These are phyloP conservation scores for Podabrus alpinus DNA, from an alignment of 2,888 invertebrate genomes.

Conservation along the genomic window DNA sequence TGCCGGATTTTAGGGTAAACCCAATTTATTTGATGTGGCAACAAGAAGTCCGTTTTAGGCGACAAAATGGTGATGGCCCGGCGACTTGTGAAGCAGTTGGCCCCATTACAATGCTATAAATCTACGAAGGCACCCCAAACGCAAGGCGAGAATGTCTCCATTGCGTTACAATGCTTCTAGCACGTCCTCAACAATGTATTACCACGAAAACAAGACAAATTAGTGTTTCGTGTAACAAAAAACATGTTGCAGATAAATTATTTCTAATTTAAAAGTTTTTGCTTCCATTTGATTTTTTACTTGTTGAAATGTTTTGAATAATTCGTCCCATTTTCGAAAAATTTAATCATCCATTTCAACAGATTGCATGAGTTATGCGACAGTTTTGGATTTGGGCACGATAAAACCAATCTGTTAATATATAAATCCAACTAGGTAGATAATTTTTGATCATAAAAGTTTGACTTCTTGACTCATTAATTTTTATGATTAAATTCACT, in stretches of 20 bases:
- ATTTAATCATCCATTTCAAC: neutral
- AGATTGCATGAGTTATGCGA: neutral
- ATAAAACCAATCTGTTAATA: neutral
- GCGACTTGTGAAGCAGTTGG: slow-evolving; percentile 67
- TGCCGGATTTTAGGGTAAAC: slow-evolving; percentile 40
- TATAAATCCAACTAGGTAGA: neutral
- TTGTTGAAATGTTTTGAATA: neutral
- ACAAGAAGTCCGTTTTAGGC: slow-evolving; percentile 55
- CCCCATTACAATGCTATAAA: slow-evolving; percentile 67
- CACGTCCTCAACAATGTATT: slow-evolving; percentile 50
- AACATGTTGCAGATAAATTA: slow-evolving; percentile 7
- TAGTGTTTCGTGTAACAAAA: slow-evolving; percentile 34
- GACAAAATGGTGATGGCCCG: slow-evolving; percentile 64
- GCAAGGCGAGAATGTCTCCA: slow-evolving; percentile 49
- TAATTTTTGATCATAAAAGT: neutral
- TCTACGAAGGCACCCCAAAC: slow-evolving; percentile 52
- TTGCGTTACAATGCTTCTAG: slow-evolving; percentile 41
- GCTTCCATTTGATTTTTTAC: neutral
- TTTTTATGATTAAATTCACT: neutral
- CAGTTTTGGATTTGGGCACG: neutral
- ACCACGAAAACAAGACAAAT: slow-evolving; percentile 50
- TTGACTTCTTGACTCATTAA: neutral
- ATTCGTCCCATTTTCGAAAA: neutral
- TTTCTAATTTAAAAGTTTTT: neutral
- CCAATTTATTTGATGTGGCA: slow-evolving; percentile 56